Evolutionary conservation across 1,140 invertebrate genomes (phyloP).

Genomic region (Atta texana): DNA sequence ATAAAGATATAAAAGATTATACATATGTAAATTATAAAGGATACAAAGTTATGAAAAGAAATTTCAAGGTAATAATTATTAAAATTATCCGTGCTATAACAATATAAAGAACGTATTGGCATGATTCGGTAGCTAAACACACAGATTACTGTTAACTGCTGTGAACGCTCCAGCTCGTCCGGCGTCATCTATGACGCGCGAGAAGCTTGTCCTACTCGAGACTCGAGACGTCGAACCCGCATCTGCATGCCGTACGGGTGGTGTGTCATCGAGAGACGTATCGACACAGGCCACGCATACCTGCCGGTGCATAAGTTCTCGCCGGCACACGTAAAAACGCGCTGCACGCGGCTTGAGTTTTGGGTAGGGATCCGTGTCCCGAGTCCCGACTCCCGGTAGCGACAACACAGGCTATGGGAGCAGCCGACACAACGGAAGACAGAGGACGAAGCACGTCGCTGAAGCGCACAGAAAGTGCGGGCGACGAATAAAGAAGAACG

Average conservation of each 20-base stretch:
- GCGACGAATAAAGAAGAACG: slow-evolving; percentile 58
- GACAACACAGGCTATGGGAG: slow-evolving; percentile 69
- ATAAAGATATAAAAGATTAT: too few relatives aligned
- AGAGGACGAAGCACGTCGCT: slow-evolving; percentile 61
- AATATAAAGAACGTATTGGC: neutral
- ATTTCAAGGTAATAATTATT: neutral
- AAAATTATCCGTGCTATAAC: neutral
- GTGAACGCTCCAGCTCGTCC: neutral
- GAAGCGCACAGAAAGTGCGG: slow-evolving; percentile 48
- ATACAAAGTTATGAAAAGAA: neutral
- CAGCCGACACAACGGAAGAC: slow-evolving; percentile 75
- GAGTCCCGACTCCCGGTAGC: slow-evolving; percentile 57
- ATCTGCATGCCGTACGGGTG: slow-evolving; percentile 31
- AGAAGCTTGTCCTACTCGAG: slow-evolving; percentile 20
- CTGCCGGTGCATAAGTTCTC: slow-evolving; percentile 71
- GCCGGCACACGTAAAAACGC: slow-evolving; percentile 69
- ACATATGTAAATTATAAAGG: neutral
- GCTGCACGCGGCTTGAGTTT: slow-evolving; percentile 65
- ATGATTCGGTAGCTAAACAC: slow-evolving; percentile 32
- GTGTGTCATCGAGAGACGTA: slow-evolving; percentile 61
- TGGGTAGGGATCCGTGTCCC: slow-evolving; percentile 66
- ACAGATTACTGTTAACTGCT: neutral
- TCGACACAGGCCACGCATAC: slow-evolving; percentile 71
- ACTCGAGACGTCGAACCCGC: slow-evolving; percentile 38
- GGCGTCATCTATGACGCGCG: slow-evolving; percentile 22